Evolutionary conservation across 2,888 invertebrate genomes (phyloP).

Genomic region (Morpho achilles): DNA sequence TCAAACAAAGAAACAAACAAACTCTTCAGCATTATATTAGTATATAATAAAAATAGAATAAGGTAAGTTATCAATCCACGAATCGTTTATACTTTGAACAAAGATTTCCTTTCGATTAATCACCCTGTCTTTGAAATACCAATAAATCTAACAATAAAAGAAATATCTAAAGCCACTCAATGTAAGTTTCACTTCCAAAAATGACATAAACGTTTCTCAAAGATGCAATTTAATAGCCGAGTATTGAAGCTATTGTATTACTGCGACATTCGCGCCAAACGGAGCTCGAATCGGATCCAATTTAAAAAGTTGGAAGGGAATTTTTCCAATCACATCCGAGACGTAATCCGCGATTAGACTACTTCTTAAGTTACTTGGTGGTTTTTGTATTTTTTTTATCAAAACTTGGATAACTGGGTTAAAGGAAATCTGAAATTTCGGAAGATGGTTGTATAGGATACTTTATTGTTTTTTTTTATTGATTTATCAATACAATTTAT

Average conservation of each 20-base stretch:
- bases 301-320: constrained; percentile 73
- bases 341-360: constrained; percentile 61
- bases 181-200: constrained; percentile 12
- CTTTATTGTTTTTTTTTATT: no score
- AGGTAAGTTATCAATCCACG: no score
- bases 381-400: constrained; percentile 17
- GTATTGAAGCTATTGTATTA: constrained; percentile 67
- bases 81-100: no score
- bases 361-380: constrained; percentile 43
- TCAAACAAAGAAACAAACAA: no score
- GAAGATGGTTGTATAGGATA: no score
- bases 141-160: neutral
- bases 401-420: no score
- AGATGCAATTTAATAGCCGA: constrained; percentile 66
- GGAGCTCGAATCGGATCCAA: constrained; percentile 67
- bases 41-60: no score
- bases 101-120: no score
- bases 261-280: constrained; percentile 62
- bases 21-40: no score
- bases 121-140: no score
- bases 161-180: neutral
- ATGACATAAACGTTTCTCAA: constrained; percentile 58
- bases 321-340: constrained; percentile 70
- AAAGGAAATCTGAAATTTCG: no score
- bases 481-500: no score